Evolutionary conservation across 2,888 invertebrate genomes (phyloP).

Genomic region (Pristionchus maxplancki): DNA sequence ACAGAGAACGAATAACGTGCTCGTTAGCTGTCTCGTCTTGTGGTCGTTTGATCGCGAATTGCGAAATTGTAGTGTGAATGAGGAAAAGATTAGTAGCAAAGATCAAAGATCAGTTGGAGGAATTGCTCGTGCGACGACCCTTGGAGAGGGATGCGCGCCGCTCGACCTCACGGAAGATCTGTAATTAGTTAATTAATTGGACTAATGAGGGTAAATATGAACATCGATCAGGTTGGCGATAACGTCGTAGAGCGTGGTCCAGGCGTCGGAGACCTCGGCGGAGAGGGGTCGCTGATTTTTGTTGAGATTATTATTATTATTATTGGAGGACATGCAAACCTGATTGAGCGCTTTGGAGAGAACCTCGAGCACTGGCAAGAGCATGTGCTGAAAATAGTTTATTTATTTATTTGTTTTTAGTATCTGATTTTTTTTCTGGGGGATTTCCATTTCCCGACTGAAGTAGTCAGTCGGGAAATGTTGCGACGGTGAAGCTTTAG

Average conservation of each 20-base stretch:
- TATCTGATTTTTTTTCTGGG: neutral
- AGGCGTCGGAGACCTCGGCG: conserved; percentile 65
- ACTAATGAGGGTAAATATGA: conserved; percentile 15
- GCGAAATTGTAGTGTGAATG: neutral
- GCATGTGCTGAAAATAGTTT: conserved; percentile 70
- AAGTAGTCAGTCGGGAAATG: too few relatives aligned
- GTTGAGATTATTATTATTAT: neutral
- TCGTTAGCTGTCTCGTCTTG: neutral
- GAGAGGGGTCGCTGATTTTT: conserved; percentile 55
- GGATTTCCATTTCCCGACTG: too few relatives aligned
- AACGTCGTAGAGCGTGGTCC: conserved; percentile 74
- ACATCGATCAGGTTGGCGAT: conserved; percentile 75
- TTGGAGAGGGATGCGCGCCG: conserved; percentile 44
- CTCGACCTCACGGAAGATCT: conserved; percentile 50
- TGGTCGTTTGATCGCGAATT: conserved; percentile 4
- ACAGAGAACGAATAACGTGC: conserved; percentile 1
- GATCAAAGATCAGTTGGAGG: conserved; percentile 19
- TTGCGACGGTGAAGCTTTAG: neutral
- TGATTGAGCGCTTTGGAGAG: conserved; percentile 55
- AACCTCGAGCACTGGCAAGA: conserved; percentile 68
- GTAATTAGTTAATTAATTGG: neutral
- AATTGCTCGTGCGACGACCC: neutral
- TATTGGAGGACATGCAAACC: neutral
- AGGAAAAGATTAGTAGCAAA: neutral
- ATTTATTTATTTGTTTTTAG: neutral